phyloP scores from a whole-genome alignment of 2,888 invertebrate species.

The Lottia scabra region DNA sequence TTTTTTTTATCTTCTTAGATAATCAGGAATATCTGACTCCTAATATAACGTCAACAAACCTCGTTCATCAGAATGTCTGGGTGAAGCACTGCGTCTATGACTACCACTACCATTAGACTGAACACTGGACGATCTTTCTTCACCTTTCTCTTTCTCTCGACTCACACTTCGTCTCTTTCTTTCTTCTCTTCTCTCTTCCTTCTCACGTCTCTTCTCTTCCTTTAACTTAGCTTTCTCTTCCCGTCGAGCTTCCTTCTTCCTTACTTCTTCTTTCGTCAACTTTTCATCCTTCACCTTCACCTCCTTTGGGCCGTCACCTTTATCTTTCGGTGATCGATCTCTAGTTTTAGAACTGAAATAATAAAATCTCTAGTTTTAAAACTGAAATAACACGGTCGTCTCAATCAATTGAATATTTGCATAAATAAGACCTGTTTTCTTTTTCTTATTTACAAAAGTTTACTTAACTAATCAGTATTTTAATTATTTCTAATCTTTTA shows the following conservation, averaged over 20 bases:
- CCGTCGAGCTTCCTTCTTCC: conserved; percentile 28
- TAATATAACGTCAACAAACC: too few species aligned
- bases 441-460: too few species aligned
- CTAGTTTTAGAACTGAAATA: conserved; percentile 12
- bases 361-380: too few species aligned
- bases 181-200: conserved; percentile 8
- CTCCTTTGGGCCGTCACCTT: conserved; percentile 17
- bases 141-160: conserved; percentile 10
- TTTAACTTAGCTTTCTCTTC: conserved; percentile 24
- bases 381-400: too few species aligned
- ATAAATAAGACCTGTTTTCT: too few species aligned
- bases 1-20: too few species aligned
- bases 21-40: too few species aligned
- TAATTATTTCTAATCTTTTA: too few species aligned
- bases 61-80: conserved; percentile 58
- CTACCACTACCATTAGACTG: conserved; percentile 13
- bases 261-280: conserved; percentile 27
- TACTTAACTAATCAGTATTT: too few species aligned
- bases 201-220: conserved; percentile 1
- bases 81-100: conserved; percentile 53
- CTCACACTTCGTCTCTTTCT: conserved; percentile 5
- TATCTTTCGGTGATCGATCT: neutral
- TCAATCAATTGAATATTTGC: too few species aligned
- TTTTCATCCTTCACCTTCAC: conserved; percentile 30
- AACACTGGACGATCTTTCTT: conserved; percentile 10